phyloP scores from a whole-genome alignment of 2,797 vertebrate species.

The Telmatherina bonti region DNA sequence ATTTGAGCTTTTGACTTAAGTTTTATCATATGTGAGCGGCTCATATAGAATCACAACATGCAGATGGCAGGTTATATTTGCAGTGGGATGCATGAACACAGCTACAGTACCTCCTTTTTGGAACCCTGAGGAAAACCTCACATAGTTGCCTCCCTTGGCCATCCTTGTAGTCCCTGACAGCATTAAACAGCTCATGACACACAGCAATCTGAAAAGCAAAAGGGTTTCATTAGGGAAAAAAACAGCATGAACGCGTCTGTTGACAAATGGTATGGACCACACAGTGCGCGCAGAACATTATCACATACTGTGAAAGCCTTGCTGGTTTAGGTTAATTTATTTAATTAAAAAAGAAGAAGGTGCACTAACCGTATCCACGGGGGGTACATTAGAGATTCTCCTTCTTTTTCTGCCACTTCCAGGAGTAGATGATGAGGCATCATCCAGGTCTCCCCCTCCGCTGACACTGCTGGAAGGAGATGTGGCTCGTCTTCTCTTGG shows the following conservation, averaged over 20 bases:
- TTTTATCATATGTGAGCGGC: not conserved
- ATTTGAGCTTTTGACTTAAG: not conserved
- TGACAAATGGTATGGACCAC: too few species aligned
- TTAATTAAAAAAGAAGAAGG: not conserved
- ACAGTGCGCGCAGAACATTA: not conserved
- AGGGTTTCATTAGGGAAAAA: not conserved
- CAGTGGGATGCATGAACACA: not conserved
- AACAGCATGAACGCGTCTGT: too few species aligned
- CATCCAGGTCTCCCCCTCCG: constrained; percentile 93
- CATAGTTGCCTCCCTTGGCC: constrained; percentile 93
- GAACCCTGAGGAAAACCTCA: constrained; percentile 94
- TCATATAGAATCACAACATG: not conserved
- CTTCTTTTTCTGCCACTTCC: constrained; percentile 93
- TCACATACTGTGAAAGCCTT: not conserved
- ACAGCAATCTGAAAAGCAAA: constrained; percentile 89
- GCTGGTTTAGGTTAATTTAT: not conserved
- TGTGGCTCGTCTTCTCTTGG: constrained; percentile 96
- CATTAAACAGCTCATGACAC: constrained; percentile 97
- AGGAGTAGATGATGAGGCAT: constrained; percentile 88
- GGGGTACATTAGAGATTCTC: constrained; percentile 88
- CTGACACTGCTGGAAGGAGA: constrained; percentile 97
- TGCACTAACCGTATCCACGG: constrained; percentile 91
- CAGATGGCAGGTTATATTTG: too few species aligned
- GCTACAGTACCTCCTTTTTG: constrained; percentile 91
- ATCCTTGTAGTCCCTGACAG: constrained; percentile 96